Base-by-base conservation (phyloP, 2,113 vertebrate species). In the Actenoides lindsayi region DNA sequence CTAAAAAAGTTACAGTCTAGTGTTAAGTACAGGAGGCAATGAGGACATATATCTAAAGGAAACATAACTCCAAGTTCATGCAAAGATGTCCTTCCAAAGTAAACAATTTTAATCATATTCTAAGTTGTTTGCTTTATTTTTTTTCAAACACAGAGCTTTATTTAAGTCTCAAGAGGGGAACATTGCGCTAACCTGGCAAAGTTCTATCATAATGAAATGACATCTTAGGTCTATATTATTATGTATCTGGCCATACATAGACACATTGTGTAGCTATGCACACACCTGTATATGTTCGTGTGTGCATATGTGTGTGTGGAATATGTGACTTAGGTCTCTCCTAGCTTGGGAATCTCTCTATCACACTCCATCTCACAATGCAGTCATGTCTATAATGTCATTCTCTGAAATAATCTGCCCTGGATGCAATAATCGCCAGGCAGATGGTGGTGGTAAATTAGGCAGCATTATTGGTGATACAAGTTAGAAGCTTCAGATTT, bases 401-500 rank as follows among this genome's bases (percentile, higher is more conserved):
- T 92, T 82, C 76, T 73, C 83, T 75, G 57, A 96, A 95, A 87
- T 87, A 89, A 88, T 92, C 86, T 78, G 62, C 76, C 64, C 90
- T 82, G 86, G 73, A 93, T 89, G 51, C 83, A 90, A 83, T 87
- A 84, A 96, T 90, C 78, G 73, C 83, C 83, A 94, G 73, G 69
- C 96, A 97, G 94, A 97, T 96, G 95, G 87, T 0, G 7, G 62
- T 83, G 93, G 96, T 96, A 95, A 94, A 96, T 95, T 96, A 95
- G 65, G 69, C 76, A 87, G 46, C 82, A 92, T 89, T 95, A 96
- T 35, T 82, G 92, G 80, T 87, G 92, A 96, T 97, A 95, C 94
- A 94, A 94, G 68, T 59, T 89, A 94, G 95, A 93, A 87, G 80
- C 56, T 62, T 94, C 60, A 87, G 88, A 78, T 90, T 87, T 95